Conservation (phyloP, 2,113 vertebrate species). For the Cyanoderma ruficeps region DNA sequence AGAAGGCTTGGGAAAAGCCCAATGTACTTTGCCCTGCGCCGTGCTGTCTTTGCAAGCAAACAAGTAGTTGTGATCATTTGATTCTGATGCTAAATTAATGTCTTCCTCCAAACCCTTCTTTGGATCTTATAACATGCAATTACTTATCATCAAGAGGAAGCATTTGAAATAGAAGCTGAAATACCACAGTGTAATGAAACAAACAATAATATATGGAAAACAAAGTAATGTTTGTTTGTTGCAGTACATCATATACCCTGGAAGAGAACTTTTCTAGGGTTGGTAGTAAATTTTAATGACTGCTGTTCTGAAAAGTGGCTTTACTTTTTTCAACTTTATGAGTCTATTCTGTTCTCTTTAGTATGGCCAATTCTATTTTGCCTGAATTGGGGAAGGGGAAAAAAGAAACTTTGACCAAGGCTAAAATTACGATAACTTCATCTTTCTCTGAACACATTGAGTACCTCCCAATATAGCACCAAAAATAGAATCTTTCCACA, state of each 20-base stretch:
- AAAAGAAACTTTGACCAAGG: background rate
- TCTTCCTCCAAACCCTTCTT: background rate
- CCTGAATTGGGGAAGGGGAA: background rate
- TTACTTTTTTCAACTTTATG: background rate
- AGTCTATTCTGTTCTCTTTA: background rate
- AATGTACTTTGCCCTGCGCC: background rate
- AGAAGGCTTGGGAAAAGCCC: background rate
- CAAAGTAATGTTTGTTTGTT: background rate
- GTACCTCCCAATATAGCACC: background rate
- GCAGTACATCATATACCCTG: fast-evolving
- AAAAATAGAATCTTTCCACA: background rate
- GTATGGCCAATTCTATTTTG: background rate
- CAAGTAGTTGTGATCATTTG: background rate
- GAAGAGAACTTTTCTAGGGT: background rate
- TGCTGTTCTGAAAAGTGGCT: background rate
- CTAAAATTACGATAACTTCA: background rate
- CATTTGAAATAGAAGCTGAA: background rate
- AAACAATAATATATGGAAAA: background rate
- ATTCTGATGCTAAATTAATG: background rate
- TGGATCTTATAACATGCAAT: background rate
- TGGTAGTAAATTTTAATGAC: background rate
- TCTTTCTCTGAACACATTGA: background rate
- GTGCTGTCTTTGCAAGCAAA: background rate
- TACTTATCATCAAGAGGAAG: background rate
- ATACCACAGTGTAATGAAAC: background rate